Percentiles rank a stretch among this genome's conserved stretches.
phyloP scores from a whole-genome alignment of 2,113 vertebrate species.

The Coreoperca whiteheadi region DNA sequence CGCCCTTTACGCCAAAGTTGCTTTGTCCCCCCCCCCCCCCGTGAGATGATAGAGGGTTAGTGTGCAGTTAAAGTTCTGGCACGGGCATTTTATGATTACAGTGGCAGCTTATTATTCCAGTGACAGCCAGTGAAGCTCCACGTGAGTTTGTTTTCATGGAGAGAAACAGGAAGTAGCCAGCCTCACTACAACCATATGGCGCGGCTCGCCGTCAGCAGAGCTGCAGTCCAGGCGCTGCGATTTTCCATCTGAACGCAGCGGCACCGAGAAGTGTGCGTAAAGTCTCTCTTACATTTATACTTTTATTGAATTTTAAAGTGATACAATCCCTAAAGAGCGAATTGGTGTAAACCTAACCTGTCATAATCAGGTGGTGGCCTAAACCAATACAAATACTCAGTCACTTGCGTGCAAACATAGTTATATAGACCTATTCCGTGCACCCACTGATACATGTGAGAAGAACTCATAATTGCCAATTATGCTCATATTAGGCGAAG shows the following conservation, averaged over 20 bases:
- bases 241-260: constrained; percentile 4
- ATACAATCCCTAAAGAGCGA: not conserved
- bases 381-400: not conserved
- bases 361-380: not conserved
- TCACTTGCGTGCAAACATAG: not conserved
- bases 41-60: not conserved
- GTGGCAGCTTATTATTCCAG: too few relatives aligned
- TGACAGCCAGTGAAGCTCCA: constrained; percentile 66
- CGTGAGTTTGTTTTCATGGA: constrained; percentile 85
- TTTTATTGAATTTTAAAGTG: not conserved
- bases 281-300: not conserved
- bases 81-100: constrained; percentile 34
- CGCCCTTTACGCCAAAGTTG: not conserved
- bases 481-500: not conserved
- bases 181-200: constrained; percentile 40
- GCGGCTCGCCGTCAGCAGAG: not conserved
- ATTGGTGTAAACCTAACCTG: not conserved
- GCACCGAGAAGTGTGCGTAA: not conserved
- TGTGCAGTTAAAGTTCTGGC: not conserved
- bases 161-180: constrained; percentile 75
- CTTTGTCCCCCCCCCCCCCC: not conserved
- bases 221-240: not conserved
- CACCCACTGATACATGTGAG: not conserved
- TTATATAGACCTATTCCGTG: not conserved
- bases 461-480: not conserved